Evolutionary conservation across 2,888 invertebrate genomes (phyloP).

Genomic region (Luperina testacea): DNA sequence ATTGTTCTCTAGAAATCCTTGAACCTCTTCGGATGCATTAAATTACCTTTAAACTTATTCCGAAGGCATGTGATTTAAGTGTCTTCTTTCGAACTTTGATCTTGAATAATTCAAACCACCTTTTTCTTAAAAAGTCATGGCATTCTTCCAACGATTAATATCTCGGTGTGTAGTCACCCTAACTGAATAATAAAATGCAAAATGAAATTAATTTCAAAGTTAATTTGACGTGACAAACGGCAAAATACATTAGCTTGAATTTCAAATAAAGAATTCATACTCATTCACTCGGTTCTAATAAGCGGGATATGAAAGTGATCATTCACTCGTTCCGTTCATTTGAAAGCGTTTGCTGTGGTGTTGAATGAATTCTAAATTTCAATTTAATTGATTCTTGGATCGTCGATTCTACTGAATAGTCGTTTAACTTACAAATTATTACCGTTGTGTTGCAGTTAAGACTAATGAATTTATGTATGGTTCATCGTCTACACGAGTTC

Average conservation of each 20-base stretch:
- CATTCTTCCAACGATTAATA: constrained; percentile 4
- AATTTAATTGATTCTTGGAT: constrained; percentile 52
- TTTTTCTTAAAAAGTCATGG: constrained; percentile 22
- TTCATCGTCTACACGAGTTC: constrained; percentile 13
- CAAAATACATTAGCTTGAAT: constrained; percentile 54
- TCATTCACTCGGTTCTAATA: constrained; percentile 65
- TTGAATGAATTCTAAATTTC: constrained; percentile 60
- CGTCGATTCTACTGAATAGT: constrained; percentile 30
- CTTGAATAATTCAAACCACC: constrained; percentile 23
- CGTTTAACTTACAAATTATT: constrained; percentile 44
- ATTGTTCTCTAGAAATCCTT: not conserved
- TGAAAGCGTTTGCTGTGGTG: constrained; percentile 55
- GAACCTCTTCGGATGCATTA: not conserved
- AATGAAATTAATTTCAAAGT: constrained; percentile 48
- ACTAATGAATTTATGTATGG: constrained; percentile 35
- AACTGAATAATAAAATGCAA: constrained; percentile 51
- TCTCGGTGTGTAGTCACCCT: constrained; percentile 24
- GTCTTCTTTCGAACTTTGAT: constrained; percentile 7
- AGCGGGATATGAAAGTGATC: constrained; percentile 66
- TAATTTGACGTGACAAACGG: constrained; percentile 61
- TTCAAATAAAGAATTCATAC: constrained; percentile 66
- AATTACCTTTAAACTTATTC: constrained; percentile 1
- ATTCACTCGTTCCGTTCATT: constrained; percentile 66
- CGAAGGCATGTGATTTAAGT: constrained; percentile 7
- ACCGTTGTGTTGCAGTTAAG: constrained; percentile 16